phyloP scores from a whole-genome alignment of 1,140 invertebrate species.

The Atta colombica region DNA sequence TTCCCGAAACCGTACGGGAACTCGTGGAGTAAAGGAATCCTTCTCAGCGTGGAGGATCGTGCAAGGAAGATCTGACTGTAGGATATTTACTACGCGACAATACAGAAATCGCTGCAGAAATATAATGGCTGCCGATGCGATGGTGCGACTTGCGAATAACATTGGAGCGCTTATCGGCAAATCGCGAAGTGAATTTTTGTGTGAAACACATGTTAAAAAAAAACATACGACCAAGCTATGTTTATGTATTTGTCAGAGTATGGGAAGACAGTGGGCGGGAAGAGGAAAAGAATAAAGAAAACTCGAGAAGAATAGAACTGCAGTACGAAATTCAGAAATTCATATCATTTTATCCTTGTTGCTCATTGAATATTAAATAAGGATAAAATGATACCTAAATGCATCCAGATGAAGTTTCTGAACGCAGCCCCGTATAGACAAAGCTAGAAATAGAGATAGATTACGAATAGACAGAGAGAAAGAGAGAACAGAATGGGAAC shows the following conservation, averaged over 20 bases:
- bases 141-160: slow-evolving; percentile 47
- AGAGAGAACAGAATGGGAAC: background rate
- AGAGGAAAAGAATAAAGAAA: background rate
- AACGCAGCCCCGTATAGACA: background rate
- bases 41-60: slow-evolving; percentile 28
- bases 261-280: background rate
- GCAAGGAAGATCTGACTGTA: slow-evolving; percentile 41
- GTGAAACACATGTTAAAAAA: slow-evolving; percentile 75
- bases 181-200: slow-evolving; percentile 74
- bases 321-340: too few relatives aligned
- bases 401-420: too few relatives aligned
- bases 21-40: slow-evolving; percentile 69
- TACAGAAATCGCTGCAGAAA: slow-evolving; percentile 70
- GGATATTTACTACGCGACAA: slow-evolving; percentile 73
- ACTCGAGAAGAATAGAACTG: background rate
- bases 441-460: background rate
- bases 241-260: slow-evolving; percentile 36
- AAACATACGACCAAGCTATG: slow-evolving; percentile 66
- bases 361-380: too few relatives aligned
- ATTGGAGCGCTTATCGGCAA: slow-evolving; percentile 68
- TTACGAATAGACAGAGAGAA: too few relatives aligned
- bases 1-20: slow-evolving; percentile 68
- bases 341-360: too few relatives aligned
- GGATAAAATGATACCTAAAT: too few relatives aligned
- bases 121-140: slow-evolving; percentile 69